A percentile compares a stretch with the other conserved stretches of the same genome.
phyloP scores from a whole-genome alignment of 1,140 invertebrate genomes.

The Aphidius gifuensis region DNA sequence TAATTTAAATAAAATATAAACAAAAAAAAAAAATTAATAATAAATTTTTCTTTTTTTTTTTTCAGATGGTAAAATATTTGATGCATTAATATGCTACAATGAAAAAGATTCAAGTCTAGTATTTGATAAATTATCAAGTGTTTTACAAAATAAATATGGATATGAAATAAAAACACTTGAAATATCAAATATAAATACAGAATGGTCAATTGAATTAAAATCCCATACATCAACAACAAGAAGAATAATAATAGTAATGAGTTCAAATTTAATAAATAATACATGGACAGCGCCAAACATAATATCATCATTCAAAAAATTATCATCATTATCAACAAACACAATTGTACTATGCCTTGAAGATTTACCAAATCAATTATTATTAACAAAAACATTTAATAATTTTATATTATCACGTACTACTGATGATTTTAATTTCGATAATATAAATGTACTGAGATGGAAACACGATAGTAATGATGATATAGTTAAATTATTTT shows the following conservation, averaged over 20 bases:
- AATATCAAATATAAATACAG: slow-evolving; percentile 42
- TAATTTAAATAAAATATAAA: no score
- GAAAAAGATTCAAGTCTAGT: slow-evolving; percentile 50
- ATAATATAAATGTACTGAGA: slow-evolving; percentile 39
- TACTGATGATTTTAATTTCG: slow-evolving; percentile 30
- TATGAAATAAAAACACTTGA: slow-evolving; percentile 50
- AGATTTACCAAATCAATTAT: slow-evolving; percentile 38
- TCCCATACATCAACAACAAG: slow-evolving; percentile 39
- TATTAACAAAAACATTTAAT: slow-evolving; percentile 41
- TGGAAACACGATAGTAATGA: slow-evolving; percentile 33
- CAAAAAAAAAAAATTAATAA: no score
- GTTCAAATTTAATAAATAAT: slow-evolving; percentile 41
- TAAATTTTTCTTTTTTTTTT: not conserved
- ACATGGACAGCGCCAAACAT: slow-evolving; percentile 47
- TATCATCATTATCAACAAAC: slow-evolving; percentile 34
- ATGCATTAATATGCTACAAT: slow-evolving; percentile 53
- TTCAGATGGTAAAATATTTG: slow-evolving; percentile 52
- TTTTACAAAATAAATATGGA: slow-evolving; percentile 47
- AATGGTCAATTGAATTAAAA: slow-evolving; percentile 48
- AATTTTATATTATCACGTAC: slow-evolving; percentile 23
- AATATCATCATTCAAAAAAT: slow-evolving; percentile 38
- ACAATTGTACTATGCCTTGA: slow-evolving; percentile 45
- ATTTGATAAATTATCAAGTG: slow-evolving; percentile 47
- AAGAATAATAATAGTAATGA: slow-evolving; percentile 45
- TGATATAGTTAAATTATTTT: slow-evolving; percentile 35